Evolutionary conservation across 2,888 invertebrate genomes (phyloP).

Genomic region (Sericinus montela): DNA sequence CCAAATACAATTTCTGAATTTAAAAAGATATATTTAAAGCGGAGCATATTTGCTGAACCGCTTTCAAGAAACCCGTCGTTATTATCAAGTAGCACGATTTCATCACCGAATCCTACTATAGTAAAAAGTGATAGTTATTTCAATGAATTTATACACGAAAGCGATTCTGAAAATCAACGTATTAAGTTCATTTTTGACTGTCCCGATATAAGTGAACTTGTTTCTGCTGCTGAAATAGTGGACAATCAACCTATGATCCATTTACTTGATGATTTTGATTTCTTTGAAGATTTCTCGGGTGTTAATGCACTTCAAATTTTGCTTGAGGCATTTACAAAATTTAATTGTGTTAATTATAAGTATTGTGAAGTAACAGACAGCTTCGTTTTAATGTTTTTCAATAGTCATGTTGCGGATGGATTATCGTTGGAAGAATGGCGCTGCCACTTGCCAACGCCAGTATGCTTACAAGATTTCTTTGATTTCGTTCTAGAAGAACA

Average conservation of each 20-base stretch:
- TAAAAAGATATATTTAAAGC: slow-evolving; percentile 61
- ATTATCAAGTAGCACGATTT: slow-evolving; percentile 27
- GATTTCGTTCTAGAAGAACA: slow-evolving; percentile 72
- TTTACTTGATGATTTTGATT: slow-evolving; percentile 61
- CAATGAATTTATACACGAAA: slow-evolving; percentile 23
- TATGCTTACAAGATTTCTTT: slow-evolving; percentile 77
- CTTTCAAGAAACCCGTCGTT: slow-evolving; percentile 38
- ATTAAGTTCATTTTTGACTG: slow-evolving; percentile 59
- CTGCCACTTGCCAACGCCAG: slow-evolving; percentile 64
- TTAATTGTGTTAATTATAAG: slow-evolving; percentile 67
- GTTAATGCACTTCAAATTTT: slow-evolving; percentile 52
- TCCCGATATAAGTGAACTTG: slow-evolving; percentile 64
- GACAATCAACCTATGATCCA: slow-evolving; percentile 45
- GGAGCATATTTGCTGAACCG: slow-evolving; percentile 59
- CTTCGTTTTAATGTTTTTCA: slow-evolving; percentile 63
- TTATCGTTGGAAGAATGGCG: slow-evolving; percentile 66
- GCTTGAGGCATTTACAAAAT: slow-evolving; percentile 54
- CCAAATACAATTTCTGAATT: slow-evolving; percentile 49
- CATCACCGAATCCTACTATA: slow-evolving; percentile 45
- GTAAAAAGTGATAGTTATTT: slow-evolving; percentile 41
- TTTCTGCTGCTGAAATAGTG: slow-evolving; percentile 62
- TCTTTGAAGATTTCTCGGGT: slow-evolving; percentile 61
- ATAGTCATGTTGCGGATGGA: slow-evolving; percentile 59
- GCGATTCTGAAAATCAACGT: slow-evolving; percentile 35
- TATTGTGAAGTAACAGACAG: slow-evolving; percentile 67